phyloP scores from a whole-genome alignment of 2,113 vertebrate genomes.

The Anthoscopus minutus region DNA sequence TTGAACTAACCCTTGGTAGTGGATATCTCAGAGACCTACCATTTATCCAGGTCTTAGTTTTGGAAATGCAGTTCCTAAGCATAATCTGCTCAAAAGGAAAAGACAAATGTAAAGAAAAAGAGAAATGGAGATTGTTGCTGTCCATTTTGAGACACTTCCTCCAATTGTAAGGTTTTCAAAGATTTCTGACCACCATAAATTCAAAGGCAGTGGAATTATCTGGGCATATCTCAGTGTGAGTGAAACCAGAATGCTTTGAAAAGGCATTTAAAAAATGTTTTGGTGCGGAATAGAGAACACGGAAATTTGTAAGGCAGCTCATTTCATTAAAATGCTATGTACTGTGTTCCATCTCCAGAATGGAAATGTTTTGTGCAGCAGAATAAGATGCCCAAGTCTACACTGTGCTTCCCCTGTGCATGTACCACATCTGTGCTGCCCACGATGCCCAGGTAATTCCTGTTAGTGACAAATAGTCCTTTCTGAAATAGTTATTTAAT shows the following conservation, averaged over 20 bases:
- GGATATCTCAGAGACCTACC: conserved; percentile 5
- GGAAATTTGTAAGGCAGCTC: neutral
- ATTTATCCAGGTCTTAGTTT: conserved; percentile 17
- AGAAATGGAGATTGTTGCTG: neutral
- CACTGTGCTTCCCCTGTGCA: conserved; percentile 75
- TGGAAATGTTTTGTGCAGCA: conserved; percentile 78
- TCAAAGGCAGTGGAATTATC: neutral
- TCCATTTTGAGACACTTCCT: neutral
- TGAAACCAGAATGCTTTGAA: neutral
- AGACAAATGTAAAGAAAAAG: neutral
- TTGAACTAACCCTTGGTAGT: conserved; percentile 24
- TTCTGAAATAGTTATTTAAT: neutral
- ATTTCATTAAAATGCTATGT: neutral
- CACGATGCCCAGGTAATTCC: conserved; percentile 77
- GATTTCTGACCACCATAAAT: neutral
- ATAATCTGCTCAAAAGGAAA: neutral
- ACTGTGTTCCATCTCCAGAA: conserved; percentile 63
- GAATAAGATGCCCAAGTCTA: conserved; percentile 76
- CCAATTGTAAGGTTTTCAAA: neutral
- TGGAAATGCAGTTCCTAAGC: conserved; percentile 1
- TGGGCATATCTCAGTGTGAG: neutral
- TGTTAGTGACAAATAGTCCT: neutral
- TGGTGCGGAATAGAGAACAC: neutral
- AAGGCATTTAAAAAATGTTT: neutral
- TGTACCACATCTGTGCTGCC: conserved; percentile 78